Conservation (phyloP, 2,113 vertebrate species). For the Upupa epops region DNA sequence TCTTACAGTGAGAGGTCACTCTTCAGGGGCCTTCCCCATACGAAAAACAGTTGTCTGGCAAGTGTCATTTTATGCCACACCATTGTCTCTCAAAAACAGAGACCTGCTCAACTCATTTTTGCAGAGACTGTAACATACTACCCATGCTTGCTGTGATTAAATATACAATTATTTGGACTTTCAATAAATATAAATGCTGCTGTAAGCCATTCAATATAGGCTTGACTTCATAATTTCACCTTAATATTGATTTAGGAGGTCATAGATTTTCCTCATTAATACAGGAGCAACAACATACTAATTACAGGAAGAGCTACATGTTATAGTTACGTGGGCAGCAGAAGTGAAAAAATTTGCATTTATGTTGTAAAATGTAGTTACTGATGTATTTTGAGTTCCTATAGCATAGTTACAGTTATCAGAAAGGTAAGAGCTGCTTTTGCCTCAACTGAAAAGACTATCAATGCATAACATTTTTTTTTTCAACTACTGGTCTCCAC, state of each 20-base stretch:
- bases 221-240: neutral
- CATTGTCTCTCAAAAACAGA: neutral
- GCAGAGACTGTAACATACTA: neutral
- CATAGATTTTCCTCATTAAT: neutral
- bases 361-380: neutral
- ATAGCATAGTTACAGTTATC: neutral
- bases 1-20: neutral
- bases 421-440: slow-evolving; percentile 25
- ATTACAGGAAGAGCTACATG: too few relatives aligned
- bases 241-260: neutral
- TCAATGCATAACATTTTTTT: neutral
- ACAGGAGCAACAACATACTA: too few relatives aligned
- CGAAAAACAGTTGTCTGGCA: neutral
- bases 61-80: neutral
- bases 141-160: neutral
- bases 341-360: neutral
- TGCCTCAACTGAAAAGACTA: slow-evolving; percentile 3
- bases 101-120: neutral
- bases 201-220: neutral
- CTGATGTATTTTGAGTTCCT: neutral
- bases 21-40: neutral
- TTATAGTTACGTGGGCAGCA: neutral
- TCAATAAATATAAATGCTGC: neutral
- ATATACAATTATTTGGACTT: neutral
- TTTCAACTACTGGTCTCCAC: neutral